These are phyloP conservation scores for Noctilio leporinus DNA, from an alignment of 2,113 vertebrate species.

Conservation along the genomic window DNA sequence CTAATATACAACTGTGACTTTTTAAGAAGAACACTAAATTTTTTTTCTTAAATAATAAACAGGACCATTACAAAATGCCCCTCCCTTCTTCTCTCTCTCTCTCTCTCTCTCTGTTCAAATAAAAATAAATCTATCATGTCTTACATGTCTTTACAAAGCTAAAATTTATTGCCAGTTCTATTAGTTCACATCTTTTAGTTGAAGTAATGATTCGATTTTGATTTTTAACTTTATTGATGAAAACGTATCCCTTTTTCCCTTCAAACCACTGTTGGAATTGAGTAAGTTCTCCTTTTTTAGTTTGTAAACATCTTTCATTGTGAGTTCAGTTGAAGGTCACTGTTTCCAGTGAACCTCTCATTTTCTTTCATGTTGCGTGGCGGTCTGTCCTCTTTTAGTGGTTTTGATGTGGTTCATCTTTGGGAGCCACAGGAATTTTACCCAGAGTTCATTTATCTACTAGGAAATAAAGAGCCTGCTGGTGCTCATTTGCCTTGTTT, in stretches of 20 bases:
- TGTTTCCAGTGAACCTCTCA: not conserved
- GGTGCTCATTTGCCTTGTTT: not conserved
- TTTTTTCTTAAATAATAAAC: not conserved
- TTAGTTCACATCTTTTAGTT: not conserved
- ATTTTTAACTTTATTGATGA: conserved; percentile 24
- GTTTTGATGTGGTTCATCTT: conserved; percentile 58
- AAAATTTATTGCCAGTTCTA: not conserved
- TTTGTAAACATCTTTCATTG: conserved; percentile 31
- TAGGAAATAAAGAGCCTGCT: conserved; percentile 13
- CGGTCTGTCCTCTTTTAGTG: conserved; percentile 22
- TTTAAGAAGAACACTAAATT: not conserved
- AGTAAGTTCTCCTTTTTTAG: conserved; percentile 24
- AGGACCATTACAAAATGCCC: not conserved
- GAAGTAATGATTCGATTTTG: conserved; percentile 19
- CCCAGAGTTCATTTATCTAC: not conserved
- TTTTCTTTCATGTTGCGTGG: conserved; percentile 34
- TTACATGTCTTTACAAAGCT: not conserved
- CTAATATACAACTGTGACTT: not conserved
- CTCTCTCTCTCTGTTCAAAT: not conserved
- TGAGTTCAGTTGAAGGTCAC: conserved; percentile 45
- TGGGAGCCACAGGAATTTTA: conserved; percentile 55
- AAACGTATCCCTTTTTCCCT: not conserved
- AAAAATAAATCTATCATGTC: not conserved
- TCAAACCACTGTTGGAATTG: not conserved
- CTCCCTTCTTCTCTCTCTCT: not conserved